Evolutionary conservation across 2,888 invertebrate genomes (phyloP).

Genomic region (Cheilosia grossa): DNA sequence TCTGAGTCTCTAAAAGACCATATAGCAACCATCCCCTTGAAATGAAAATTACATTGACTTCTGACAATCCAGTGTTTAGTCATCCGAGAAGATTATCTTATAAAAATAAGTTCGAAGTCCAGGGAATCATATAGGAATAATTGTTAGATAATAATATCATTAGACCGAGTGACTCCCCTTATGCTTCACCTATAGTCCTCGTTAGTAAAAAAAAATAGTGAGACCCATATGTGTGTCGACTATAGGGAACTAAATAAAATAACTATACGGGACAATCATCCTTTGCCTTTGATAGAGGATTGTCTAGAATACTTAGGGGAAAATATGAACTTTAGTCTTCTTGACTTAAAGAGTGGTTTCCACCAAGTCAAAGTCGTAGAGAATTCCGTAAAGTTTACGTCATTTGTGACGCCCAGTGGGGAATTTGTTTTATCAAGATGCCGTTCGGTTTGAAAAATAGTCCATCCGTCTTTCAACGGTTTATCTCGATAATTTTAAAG

Average conservation of each 20-base stretch:
- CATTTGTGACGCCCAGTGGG: no score
- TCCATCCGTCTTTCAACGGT: background rate
- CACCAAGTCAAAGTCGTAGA: no score
- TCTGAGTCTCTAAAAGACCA: background rate
- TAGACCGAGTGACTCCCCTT: background rate
- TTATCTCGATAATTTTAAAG: background rate
- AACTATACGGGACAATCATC: slow-evolving; percentile 1
- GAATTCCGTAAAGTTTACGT: no score
- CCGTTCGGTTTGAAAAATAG: no score
- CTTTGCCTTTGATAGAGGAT: background rate
- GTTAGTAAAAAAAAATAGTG: slow-evolving; percentile 14
- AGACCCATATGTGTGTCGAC: slow-evolving; percentile 6
- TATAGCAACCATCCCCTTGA: background rate
- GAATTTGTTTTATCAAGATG: no score
- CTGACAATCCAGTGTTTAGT: slow-evolving; percentile 9
- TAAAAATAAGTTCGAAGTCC: slow-evolving; percentile 5
- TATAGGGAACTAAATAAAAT: slow-evolving; percentile 12
- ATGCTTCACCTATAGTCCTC: slow-evolving; percentile 8
- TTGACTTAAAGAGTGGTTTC: no score
- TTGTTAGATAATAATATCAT: slow-evolving; percentile 7
- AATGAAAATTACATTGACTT: no score
- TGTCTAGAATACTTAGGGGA: no score
- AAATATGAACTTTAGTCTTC: no score
- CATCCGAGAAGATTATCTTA: slow-evolving; percentile 34
- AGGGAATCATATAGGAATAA: slow-evolving; percentile 31